Conservation (phyloP, 1,140 invertebrate species). For the Choristoneura fumiferana region DNA sequence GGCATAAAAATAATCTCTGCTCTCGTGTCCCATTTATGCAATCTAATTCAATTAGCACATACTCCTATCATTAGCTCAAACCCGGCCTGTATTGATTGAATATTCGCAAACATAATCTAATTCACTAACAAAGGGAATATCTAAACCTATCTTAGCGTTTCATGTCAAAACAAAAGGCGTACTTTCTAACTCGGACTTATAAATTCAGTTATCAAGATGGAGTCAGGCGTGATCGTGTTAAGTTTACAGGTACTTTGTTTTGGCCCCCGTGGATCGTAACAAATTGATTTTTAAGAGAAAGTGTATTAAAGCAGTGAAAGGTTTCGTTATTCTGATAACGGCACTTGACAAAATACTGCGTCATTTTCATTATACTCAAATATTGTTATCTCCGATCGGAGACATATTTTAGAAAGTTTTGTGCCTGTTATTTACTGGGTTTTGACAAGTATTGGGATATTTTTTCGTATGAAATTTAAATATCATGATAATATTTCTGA, state of each 20-base stretch:
- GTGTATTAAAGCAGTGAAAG: constrained; percentile 47
- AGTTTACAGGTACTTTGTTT: constrained; percentile 29
- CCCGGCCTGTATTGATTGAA: neutral
- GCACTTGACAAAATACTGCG: constrained; percentile 17
- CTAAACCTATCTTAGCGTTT: constrained; percentile 36
- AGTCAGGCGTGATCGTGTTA: constrained; percentile 31
- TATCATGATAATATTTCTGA: too few species aligned
- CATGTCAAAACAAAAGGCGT: constrained; percentile 41
- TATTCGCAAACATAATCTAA: neutral
- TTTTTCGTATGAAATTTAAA: neutral
- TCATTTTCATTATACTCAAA: constrained; percentile 14
- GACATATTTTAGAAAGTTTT: constrained; percentile 13
- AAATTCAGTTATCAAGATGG: constrained; percentile 52
- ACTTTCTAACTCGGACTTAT: constrained; percentile 48
- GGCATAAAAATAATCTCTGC: too few species aligned
- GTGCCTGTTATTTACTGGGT: constrained; percentile 1
- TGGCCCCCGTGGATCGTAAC: constrained; percentile 31
- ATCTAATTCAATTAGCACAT: constrained; percentile 7
- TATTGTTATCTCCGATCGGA: constrained; percentile 10
- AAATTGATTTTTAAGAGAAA: constrained; percentile 56
- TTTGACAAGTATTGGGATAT: neutral
- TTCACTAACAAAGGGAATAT: neutral
- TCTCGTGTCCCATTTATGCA: neutral
- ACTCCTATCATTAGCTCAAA: neutral
- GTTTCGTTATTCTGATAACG: constrained; percentile 28